phyloP scores from a whole-genome alignment of 35 echinoderm and acorn worm genomes.

The Holothuria glaberrima region DNA sequence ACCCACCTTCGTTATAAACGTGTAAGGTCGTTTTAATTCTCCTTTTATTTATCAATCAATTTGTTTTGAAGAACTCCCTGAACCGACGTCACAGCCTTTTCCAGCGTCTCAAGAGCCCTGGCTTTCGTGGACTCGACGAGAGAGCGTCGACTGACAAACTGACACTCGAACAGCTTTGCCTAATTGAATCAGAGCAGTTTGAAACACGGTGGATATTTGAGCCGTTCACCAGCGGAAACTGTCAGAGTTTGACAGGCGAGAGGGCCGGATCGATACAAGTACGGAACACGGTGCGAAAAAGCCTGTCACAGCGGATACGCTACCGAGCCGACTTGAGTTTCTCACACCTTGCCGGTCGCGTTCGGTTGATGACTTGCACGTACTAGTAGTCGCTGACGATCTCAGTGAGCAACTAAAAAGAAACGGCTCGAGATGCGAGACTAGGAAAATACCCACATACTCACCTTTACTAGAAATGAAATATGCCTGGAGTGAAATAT shows the following conservation, averaged over 20 bases:
- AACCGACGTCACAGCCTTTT: conserved; percentile 41
- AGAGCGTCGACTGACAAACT: conserved; percentile 28
- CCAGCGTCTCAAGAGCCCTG: conserved; percentile 41
- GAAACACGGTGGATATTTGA: conserved; percentile 54
- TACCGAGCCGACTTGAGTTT: conserved; percentile 45
- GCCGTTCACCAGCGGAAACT: conserved; percentile 45
- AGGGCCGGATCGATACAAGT: conserved; percentile 56
- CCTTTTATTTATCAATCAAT: conserved; percentile 51
- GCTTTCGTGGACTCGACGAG: conserved; percentile 45
- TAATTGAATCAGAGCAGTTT: conserved; percentile 49
- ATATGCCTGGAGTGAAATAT: conserved; percentile 24
- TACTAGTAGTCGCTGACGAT: not conserved
- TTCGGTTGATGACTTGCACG: conserved; percentile 41
- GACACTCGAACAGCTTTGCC: conserved; percentile 49
- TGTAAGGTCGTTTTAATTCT: conserved; percentile 8
- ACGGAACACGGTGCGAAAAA: conserved; percentile 57
- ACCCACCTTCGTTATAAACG: conserved; percentile 29
- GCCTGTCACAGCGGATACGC: conserved; percentile 51
- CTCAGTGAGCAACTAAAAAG: not conserved
- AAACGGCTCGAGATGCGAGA: conserved; percentile 23
- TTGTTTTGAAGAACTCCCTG: conserved; percentile 48
- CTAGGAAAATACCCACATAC: not conserved
- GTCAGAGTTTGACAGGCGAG: conserved; percentile 59
- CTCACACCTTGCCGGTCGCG: not conserved
- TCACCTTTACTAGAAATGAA: conserved; percentile 5